Evolutionary conservation across 2,113 vertebrate species (phyloP).

Genomic region (Eudyptes chrysolophus): DNA sequence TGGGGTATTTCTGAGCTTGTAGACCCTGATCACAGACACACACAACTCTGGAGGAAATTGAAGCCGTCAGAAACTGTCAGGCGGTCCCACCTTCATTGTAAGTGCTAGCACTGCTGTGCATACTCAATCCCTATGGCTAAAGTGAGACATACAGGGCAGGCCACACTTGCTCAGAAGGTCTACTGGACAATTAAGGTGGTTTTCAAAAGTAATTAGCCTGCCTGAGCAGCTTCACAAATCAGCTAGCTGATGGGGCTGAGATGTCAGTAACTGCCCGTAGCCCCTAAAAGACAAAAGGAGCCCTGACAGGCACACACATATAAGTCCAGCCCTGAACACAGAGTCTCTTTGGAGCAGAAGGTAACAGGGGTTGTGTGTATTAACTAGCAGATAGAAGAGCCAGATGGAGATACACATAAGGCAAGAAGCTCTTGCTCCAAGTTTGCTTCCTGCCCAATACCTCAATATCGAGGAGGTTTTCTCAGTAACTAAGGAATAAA

Average conservation of each 20-base stretch:
- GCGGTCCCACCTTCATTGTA: constrained; percentile 78
- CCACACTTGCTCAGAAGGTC: background rate
- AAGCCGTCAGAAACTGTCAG: constrained; percentile 68
- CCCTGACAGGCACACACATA: background rate
- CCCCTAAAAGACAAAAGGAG: background rate
- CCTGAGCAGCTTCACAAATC: background rate
- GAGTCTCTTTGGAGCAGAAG: background rate
- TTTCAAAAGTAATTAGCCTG: background rate
- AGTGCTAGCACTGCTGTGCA: constrained; percentile 31
- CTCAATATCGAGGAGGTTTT: background rate
- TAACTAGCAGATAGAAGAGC: background rate
- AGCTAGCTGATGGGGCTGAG: background rate
- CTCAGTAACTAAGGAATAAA: background rate
- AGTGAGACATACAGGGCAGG: background rate
- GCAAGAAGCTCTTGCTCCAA: background rate
- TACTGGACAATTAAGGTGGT: background rate
- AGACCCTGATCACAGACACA: constrained; percentile 65
- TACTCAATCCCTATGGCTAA: background rate
- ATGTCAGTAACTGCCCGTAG: background rate
- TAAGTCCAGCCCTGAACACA: background rate
- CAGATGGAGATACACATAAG: background rate
- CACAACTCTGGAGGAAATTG: constrained; percentile 79
- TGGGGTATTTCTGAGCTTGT: constrained; percentile 73
- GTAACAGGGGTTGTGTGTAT: background rate
- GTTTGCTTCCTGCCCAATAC: background rate